Percentiles rank a stretch among this genome's conserved stretches.
phyloP scores from a whole-genome alignment of 2,113 vertebrate genomes.

The Hemicordylus capensis region DNA sequence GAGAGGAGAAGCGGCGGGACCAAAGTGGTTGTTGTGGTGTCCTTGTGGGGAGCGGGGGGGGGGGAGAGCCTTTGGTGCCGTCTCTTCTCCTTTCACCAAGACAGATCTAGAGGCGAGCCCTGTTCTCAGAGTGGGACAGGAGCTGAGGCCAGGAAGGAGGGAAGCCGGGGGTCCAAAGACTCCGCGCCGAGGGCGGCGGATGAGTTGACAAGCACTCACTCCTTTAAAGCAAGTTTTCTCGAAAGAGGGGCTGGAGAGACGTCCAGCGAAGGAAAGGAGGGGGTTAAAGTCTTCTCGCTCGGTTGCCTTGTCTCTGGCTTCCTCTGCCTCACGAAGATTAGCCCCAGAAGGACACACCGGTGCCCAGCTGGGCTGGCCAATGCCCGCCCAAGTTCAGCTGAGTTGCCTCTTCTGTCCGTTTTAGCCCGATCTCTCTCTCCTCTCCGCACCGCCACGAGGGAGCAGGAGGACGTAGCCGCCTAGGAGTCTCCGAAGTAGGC shows the following conservation, averaged over 20 bases:
- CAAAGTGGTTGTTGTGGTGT: too few species aligned
- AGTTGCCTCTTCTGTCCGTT: slow-evolving; percentile 64
- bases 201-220: background rate
- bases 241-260: slow-evolving; percentile 18
- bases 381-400: slow-evolving; percentile 68
- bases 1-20: too few species aligned
- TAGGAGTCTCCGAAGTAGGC: slow-evolving; percentile 46
- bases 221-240: slow-evolving; percentile 55
- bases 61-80: too few species aligned
- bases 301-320: too few species aligned
- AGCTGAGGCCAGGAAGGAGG: slow-evolving; percentile 10
- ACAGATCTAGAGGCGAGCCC: background rate
- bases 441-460: slow-evolving; percentile 20
- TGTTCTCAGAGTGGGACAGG: background rate
- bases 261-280: slow-evolving; percentile 50
- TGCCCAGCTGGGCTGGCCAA: slow-evolving; percentile 62
- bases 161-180: background rate
- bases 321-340: slow-evolving; percentile 63
- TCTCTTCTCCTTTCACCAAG: background rate
- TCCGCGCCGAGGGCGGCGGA: slow-evolving; percentile 21
- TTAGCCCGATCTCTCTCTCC: slow-evolving; percentile 37
- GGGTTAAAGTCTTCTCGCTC: slow-evolving; percentile 66
- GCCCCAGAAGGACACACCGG: slow-evolving; percentile 59
- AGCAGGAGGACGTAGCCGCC: slow-evolving; percentile 42
- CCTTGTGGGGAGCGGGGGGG: too few species aligned